Evolutionary conservation across 2,888 invertebrate genomes (phyloP), one percentile per base, ranked within the genome.

Genomic region (Cerastoderma edule): DNA sequence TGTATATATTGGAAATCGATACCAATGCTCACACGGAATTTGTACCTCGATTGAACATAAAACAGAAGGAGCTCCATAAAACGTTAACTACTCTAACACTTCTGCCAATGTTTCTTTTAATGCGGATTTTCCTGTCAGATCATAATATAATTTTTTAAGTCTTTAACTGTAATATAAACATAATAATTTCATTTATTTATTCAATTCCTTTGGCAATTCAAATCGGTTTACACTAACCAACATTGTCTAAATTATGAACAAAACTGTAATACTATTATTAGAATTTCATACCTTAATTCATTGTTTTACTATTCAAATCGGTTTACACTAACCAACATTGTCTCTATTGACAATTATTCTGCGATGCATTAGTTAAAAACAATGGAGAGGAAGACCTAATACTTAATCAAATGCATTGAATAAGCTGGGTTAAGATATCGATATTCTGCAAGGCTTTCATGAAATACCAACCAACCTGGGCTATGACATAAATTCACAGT

Each of bases 1-100:
- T 13, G 1, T 19, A 44, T 8, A 27, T 60, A 66, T 66, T 22
- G 66, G 66, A 66, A 66, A 66, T 66, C 66, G 53, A 66, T 66
- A 53, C n/a, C 16, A 16, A 24, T 33, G 35, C 24, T 53, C 53
- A 24, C 4, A 27, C 53, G 53, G 10, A 53, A 2, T 3, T 22
- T 53, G 27, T 53, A 53, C n/a, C 19, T 50, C 50, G 10, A 22
- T 22, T 32, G 39, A 27, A 39, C 35, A 60, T 60, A 39, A 60
- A 39, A 60, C 60, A 60, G 60, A 60, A 60, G 35, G 60, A 60
- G 3, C 53, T 10, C 27, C 3, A 27, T 5, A 53, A 53, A 53
- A 53, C 24, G 53, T 5, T 22, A n/a, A 24, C 53, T 19, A 22
- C n/a, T n/a, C 46, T 46, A 46, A 19, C 19, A 13, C 22, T 46